Evolutionary conservation across 2,888 invertebrate species (phyloP).

Genomic region (Limnephilus rhombicus): DNA sequence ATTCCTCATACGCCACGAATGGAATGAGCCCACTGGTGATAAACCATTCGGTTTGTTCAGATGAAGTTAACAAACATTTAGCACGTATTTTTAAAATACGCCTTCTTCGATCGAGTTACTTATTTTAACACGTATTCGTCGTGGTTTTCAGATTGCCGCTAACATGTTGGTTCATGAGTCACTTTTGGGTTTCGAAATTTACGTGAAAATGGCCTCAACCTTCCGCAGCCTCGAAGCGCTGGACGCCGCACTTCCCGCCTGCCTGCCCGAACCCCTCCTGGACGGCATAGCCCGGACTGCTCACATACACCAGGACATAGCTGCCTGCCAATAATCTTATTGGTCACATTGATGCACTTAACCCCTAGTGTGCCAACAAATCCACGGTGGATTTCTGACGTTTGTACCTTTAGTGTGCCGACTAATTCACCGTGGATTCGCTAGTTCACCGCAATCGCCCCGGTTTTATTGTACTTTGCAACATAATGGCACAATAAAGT

Average conservation of each 20-base stretch:
- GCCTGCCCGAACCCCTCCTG: not conserved
- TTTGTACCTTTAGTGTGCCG: too few species aligned
- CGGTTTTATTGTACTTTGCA: too few species aligned
- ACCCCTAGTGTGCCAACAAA: not conserved
- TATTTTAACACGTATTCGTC: not conserved
- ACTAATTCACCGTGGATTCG: too few species aligned
- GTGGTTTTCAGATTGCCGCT: constrained; percentile 29
- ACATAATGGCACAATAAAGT: too few species aligned
- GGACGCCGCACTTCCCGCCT: not conserved
- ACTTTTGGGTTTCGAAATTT: constrained; percentile 9
- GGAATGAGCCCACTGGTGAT: too few species aligned
- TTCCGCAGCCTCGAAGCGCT: constrained; percentile 4
- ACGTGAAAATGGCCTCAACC: not conserved
- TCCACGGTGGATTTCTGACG: too few species aligned
- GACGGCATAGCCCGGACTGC: not conserved
- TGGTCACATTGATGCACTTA: not conserved
- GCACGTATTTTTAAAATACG: not conserved
- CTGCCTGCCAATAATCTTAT: not conserved
- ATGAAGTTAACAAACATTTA: not conserved
- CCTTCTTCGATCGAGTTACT: not conserved
- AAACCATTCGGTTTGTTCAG: too few species aligned
- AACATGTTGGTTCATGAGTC: constrained; percentile 1
- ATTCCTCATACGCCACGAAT: too few species aligned
- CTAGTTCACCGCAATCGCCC: too few species aligned
- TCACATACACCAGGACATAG: not conserved